Conservation (phyloP, 1,140 invertebrate species). For the Trialeurodes vaporariorum region DNA sequence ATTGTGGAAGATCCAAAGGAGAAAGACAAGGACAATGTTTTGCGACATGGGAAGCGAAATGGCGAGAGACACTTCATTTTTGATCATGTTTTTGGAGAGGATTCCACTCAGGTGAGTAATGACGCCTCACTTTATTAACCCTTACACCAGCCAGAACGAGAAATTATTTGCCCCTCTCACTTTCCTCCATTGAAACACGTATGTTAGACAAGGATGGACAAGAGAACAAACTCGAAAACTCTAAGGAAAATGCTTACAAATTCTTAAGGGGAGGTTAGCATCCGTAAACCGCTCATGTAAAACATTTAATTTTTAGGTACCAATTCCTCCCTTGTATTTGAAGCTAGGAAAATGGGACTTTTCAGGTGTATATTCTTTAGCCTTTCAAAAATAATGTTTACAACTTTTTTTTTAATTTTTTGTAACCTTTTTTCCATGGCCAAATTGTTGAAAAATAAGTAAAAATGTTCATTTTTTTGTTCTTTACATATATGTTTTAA, state of each 20-base stretch:
- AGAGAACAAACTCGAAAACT: not conserved
- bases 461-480: too few relatives aligned
- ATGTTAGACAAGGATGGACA: not conserved
- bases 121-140: not conserved
- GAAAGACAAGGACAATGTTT: conserved; percentile 44
- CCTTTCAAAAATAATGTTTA: too few relatives aligned
- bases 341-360: too few relatives aligned
- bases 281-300: not conserved
- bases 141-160: not conserved
- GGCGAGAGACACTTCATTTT: conserved; percentile 70
- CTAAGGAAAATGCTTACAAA: not conserved
- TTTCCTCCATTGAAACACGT: too few relatives aligned
- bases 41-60: conserved; percentile 46
- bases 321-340: too few relatives aligned
- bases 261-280: not conserved
- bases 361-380: too few relatives aligned
- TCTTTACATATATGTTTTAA: too few relatives aligned
- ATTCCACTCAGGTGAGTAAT: conserved; percentile 50
- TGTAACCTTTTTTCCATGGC: too few relatives aligned
- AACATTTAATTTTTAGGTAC: too few relatives aligned
- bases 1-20: conserved; percentile 51
- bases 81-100: conserved; percentile 72
- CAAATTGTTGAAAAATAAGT: too few relatives aligned
- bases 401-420: too few relatives aligned
- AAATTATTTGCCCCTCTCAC: too few relatives aligned